Evolutionary conservation across 1,140 invertebrate species (phyloP).

Genomic region (Octopus sinensis): DNA sequence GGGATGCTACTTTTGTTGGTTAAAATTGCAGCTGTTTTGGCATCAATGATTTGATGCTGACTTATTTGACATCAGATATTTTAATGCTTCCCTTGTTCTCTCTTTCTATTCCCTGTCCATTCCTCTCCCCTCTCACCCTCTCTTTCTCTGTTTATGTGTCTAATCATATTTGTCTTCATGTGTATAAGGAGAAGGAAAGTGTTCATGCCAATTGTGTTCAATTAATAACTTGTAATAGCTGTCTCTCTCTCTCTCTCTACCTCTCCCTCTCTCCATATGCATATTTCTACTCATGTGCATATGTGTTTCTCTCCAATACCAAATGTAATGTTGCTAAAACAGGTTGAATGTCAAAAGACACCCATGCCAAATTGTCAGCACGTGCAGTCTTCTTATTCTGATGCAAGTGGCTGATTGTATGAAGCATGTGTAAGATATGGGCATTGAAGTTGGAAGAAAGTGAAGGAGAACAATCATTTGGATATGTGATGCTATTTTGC

Average conservation of each 20-base stretch:
- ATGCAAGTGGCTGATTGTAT: too few relatives aligned
- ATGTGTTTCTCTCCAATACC: background rate
- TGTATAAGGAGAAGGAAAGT: too few relatives aligned
- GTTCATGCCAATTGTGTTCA: too few relatives aligned
- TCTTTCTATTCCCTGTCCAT: background rate
- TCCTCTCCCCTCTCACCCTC: constrained; percentile 8
- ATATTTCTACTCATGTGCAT: background rate
- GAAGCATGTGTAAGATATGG: too few relatives aligned
- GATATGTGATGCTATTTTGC: too few relatives aligned
- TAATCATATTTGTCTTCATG: constrained; percentile 4
- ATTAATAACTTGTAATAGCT: constrained; percentile 1
- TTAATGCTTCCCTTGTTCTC: background rate
- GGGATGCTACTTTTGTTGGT: too few relatives aligned
- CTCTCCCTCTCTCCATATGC: constrained; percentile 8
- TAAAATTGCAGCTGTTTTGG: too few relatives aligned
- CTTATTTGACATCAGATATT: background rate
- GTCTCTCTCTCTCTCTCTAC: background rate
- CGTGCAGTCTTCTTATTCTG: too few relatives aligned
- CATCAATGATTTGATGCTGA: too few relatives aligned
- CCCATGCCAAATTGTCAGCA: background rate
- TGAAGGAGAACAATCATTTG: too few relatives aligned
- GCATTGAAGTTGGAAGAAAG: too few relatives aligned
- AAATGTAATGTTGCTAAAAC: constrained; percentile 11
- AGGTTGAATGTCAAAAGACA: background rate
- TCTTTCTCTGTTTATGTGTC: background rate